Evolutionary conservation across 2,797 vertebrate genomes (phyloP), one percentile per base, ranked within the genome.

Genomic region (Rhynchonycteris naso): DNA sequence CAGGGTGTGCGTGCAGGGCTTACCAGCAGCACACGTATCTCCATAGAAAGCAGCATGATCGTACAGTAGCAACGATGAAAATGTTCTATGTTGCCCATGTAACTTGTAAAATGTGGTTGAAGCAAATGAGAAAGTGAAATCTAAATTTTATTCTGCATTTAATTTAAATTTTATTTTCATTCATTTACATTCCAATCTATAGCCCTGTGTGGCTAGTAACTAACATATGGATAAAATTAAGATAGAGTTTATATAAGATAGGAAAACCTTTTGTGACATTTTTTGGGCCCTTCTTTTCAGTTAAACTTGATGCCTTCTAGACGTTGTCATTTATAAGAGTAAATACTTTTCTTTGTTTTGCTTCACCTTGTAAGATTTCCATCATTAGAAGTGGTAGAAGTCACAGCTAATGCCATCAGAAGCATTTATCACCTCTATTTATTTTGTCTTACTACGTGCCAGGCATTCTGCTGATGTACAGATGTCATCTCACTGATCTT

Each of bases 131-230:
- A 59, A 88, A 47, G 43, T 54, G 9, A 71, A 72, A 15, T 76
- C 24, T 33, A 56, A 33, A 74, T 91, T 94, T 84, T 78, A 88
- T 69, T 63, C 91, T 24, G 65, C 21, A 26, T n/a, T 89, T 93
- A 33, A 94, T 43, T 91, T 76, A 79, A 81, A 56, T 92, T 58
- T 82, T 33, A 80, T 81, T 95, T 86, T 21, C 35, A 82, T 69
- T 61, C 38, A 43, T 59, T 84, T 88, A 24, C 58, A 82, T 80
- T 63, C 81, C 72, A 72, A 33, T 58, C 84, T 90, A 63, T 2
- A 61, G 84, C 56, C 43, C 50, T 50, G 28, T 56, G 52, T 66
- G 75, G 33, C 61, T 68, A 58, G 43, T 30, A 50, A 76, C 28
- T 11, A 58, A 72, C 2, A 1, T 33, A 16, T 3, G 47, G 35